These are phyloP conservation scores for Tetranychus urticae DNA, from an alignment of 1,140 invertebrate species.

Conservation along the genomic window DNA sequence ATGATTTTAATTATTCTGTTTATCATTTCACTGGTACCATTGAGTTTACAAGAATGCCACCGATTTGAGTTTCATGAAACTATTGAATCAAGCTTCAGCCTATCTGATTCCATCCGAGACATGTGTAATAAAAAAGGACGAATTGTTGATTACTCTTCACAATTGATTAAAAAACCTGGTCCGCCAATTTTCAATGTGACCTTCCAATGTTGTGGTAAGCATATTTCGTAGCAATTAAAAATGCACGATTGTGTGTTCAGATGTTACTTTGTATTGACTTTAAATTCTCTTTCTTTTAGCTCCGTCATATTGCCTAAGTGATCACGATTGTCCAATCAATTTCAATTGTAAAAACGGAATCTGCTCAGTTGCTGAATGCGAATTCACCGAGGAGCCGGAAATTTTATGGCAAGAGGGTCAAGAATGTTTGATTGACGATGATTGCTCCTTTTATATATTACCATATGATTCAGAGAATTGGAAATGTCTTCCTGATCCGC, in stretches of 20 bases:
- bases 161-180: not conserved
- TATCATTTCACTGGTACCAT: too few species aligned
- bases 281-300: too few species aligned
- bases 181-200: not conserved
- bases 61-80: not conserved
- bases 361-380: not conserved
- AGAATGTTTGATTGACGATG: not conserved
- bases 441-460: not conserved
- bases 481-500: not conserved
- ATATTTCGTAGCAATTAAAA: not conserved
- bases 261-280: too few species aligned
- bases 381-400: not conserved
- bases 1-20: too few species aligned
- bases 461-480: not conserved
- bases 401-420: not conserved
- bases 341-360: not conserved
- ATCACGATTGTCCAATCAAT: not conserved
- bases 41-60: not conserved
- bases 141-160: not conserved
- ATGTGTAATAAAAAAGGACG: not conserved
- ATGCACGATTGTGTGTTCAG: too few species aligned
- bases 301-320: not conserved
- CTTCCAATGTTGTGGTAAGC: not conserved
- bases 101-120: not conserved
- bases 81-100: too few species aligned